A percentile compares a stretch with the other conserved stretches of the same genome.
These are phyloP conservation scores for Drosophila neonasuta DNA, from an alignment of 2,888 invertebrate genomes.

Conservation along the genomic window DNA sequence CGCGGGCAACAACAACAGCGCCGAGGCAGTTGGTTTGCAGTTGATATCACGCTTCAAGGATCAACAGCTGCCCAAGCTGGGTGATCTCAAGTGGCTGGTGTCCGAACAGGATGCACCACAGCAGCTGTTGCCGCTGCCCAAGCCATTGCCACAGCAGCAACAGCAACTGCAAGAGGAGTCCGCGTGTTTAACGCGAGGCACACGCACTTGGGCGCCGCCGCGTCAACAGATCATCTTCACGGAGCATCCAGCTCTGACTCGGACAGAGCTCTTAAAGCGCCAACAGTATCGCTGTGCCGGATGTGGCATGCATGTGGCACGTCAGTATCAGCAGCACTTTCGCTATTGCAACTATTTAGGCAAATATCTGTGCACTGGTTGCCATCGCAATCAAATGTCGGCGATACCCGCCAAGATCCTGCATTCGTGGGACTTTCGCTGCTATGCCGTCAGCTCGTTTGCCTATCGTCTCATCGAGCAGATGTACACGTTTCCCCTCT, in stretches of 20 bases:
- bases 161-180: constrained; percentile 24
- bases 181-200: constrained; percentile 86
- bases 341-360: constrained; percentile 93
- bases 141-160: constrained; percentile 61
- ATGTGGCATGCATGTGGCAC: constrained; percentile 91
- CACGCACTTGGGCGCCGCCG: constrained; percentile 92
- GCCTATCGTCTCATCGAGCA: constrained; percentile 89
- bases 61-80: constrained; percentile 89
- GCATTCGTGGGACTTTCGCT: constrained; percentile 83
- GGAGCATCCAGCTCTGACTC: constrained; percentile 87
- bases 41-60: constrained; percentile 89
- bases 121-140: constrained; percentile 89
- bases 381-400: constrained; percentile 90
- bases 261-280: constrained; percentile 85
- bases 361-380: constrained; percentile 92
- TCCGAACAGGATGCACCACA: constrained; percentile 90
- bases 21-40: constrained; percentile 90
- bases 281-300: constrained; percentile 93
- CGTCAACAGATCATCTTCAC: constrained; percentile 92
- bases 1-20: constrained; percentile 84
- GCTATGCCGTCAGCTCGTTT: constrained; percentile 92
- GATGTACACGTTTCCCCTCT: constrained; percentile 90
- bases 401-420: constrained; percentile 88
- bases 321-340: constrained; percentile 88
- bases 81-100: constrained; percentile 91